Evolutionary conservation across 2,888 invertebrate genomes (phyloP), one percentile per base, ranked within the genome.

Genomic region (Scelioninae gen. 1): DNA sequence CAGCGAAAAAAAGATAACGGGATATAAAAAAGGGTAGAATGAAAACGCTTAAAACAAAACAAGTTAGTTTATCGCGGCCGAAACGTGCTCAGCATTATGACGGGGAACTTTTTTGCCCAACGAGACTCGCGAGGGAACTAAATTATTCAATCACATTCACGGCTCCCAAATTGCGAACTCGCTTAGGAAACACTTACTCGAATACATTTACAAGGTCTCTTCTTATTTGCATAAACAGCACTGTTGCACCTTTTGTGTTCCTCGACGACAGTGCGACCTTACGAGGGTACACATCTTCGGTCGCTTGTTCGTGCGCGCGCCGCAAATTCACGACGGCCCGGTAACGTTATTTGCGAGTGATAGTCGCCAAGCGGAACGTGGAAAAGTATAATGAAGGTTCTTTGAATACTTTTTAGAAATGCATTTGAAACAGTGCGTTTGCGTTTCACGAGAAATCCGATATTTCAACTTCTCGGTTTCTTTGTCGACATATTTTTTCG

Each of bases 161-260:
- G 53, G 82, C 60, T 65, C 43, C 82, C 72, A 77, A 82, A 82
- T 82, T 82, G 82, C 76, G 66, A 82, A 65, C 76, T 72, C 82
- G 82, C 77, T 82, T 72, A 82, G 74, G 72, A 76, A 77, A 82
- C 82, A 62, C 82, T 82, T 74, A 82, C 49, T 77, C 74, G 82
- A 78, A 77, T 82, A 66, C 76, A 81, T 82, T 77, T 74, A 63
- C 82, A 62, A 47, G 55, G 62, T 68, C 77, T 78, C 69, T 78
- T 62, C 71, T 74, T 76, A 83, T 83, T 83, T 83, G 79, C 83
- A 83, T 83, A 83, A 79, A 83, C 83, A 83, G 83, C 83, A 47
- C 77, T 68, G 78, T 82, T 82, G 77, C 78, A 69, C 79, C 83
- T 83, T 76, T 83, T 79, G 78, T 79, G 68, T 71, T 56, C 53